phyloP scores from a whole-genome alignment of 2,888 invertebrate genomes.

The Acrobasis suavella region DNA sequence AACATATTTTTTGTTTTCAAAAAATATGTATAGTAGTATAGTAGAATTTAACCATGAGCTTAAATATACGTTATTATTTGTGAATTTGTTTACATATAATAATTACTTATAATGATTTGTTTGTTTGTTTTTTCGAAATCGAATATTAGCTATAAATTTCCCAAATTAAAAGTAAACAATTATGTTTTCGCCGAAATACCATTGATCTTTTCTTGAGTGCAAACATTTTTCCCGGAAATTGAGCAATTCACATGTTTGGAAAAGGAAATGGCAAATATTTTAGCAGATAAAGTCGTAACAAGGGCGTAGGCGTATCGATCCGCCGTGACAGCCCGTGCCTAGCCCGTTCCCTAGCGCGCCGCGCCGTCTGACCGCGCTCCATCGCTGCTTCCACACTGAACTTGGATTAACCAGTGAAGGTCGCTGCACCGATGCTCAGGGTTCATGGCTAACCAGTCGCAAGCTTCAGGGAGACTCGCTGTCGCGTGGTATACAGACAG shows the following conservation, averaged over 20 bases:
- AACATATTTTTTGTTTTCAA: background rate
- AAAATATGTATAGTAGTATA: too few species aligned
- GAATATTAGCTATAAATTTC: too few species aligned
- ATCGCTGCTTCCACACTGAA: conserved; percentile 12
- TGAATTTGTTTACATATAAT: too few species aligned
- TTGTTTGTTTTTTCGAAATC: too few species aligned
- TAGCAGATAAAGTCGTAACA: conserved; percentile 11
- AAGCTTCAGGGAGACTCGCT: background rate
- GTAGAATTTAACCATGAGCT: too few species aligned
- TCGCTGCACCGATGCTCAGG: conserved; percentile 8
- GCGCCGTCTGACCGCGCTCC: conserved; percentile 9
- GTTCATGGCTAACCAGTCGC: conserved; percentile 16
- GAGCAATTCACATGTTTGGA: background rate
- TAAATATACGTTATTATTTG: too few species aligned
- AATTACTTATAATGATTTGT: too few species aligned
- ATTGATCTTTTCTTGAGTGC: too few species aligned
- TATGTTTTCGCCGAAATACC: too few species aligned
- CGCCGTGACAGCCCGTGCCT: conserved; percentile 14
- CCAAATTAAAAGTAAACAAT: too few species aligned
- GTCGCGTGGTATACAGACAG: background rate
- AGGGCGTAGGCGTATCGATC: conserved; percentile 16
- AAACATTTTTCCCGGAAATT: too few species aligned
- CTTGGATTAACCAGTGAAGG: conserved; percentile 1
- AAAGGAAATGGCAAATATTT: conserved; percentile 4
- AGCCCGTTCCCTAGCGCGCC: conserved; percentile 7